These are phyloP conservation scores for Blera fallax DNA, from an alignment of 2,888 invertebrate genomes.

Conservation along the genomic window DNA sequence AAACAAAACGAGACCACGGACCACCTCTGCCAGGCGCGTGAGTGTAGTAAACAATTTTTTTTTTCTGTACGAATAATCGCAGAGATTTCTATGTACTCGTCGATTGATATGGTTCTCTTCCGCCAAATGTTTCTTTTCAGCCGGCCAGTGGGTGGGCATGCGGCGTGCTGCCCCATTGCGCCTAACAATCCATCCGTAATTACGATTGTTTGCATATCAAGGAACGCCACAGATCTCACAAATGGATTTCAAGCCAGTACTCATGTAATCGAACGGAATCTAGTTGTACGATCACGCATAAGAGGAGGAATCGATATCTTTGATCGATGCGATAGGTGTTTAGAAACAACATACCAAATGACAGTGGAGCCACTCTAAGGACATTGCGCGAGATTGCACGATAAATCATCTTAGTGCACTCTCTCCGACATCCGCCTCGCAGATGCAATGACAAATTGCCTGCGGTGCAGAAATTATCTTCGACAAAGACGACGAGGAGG, in stretches of 20 bases:
- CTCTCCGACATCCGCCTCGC: constrained; percentile 16
- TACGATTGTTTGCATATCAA: constrained; percentile 53
- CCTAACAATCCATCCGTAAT: constrained; percentile 23
- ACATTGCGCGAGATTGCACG: constrained; percentile 35
- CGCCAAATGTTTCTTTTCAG: constrained; percentile 54
- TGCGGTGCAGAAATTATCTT: constrained; percentile 61
- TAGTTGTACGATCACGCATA: constrained; percentile 1
- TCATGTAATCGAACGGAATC: constrained; percentile 24
- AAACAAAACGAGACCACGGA: constrained; percentile 34
- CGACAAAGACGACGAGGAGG: constrained; percentile 32
- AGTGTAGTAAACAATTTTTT: constrained; percentile 40
- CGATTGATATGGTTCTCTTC: constrained; percentile 52
- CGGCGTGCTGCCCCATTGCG: constrained; percentile 20
- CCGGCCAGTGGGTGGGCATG: constrained; percentile 47
- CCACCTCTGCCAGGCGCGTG: constrained; percentile 55
- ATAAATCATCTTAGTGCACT: constrained; percentile 60
- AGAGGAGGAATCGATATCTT: constrained; percentile 29
- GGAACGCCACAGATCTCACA: constrained; percentile 8
- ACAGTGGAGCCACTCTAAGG: constrained; percentile 38
- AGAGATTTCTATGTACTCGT: constrained; percentile 52
- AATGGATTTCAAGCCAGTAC: neutral
- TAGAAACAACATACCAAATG: constrained; percentile 51
- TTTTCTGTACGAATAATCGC: constrained; percentile 18
- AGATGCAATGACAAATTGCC: constrained; percentile 69
- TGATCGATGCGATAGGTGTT: constrained; percentile 65